phyloP scores from a whole-genome alignment of 2,888 invertebrate species.

The Branchipolynoe longqiensis region DNA sequence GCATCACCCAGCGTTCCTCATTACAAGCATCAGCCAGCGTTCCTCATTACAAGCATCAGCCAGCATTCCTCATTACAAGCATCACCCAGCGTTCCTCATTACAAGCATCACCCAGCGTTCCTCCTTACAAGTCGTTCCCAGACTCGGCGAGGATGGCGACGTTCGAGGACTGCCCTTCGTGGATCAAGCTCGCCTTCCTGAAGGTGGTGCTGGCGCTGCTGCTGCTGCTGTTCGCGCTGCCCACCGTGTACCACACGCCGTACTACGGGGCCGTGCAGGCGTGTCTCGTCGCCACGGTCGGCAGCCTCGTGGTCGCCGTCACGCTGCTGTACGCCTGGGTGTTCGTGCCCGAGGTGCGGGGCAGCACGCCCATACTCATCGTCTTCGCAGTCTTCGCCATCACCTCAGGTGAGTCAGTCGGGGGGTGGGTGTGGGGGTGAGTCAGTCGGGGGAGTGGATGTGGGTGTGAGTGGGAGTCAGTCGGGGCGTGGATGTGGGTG shows the following conservation, averaged over 20 bases:
- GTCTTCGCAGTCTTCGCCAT: conserved; percentile 23
- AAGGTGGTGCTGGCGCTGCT: conserved; percentile 19
- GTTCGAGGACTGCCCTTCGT: conserved; percentile 34
- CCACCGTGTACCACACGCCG: conserved; percentile 51
- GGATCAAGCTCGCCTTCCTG: conserved; percentile 30
- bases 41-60: no score
- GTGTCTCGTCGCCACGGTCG: conserved; percentile 44
- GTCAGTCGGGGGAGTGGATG: no score
- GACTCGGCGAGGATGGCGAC: no score
- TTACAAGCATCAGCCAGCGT: no score
- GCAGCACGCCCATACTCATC: conserved; percentile 27
- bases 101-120: no score
- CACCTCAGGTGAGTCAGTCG: conserved; percentile 45
- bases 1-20: no score
- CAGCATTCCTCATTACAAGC: no score
- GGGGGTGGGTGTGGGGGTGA: neutral
- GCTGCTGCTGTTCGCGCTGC: conserved; percentile 33
- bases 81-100: no score
- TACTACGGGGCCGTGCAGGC: conserved; percentile 52
- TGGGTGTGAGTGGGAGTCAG: no score
- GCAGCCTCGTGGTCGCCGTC: conserved; percentile 32
- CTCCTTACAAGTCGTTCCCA: no score
- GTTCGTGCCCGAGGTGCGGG: conserved; percentile 24
- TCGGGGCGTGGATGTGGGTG: no score
- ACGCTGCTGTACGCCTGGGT: conserved; percentile 37